These are phyloP conservation scores for Agelastica alni DNA, from an alignment of 2,888 invertebrate species.

Conservation along the genomic window DNA sequence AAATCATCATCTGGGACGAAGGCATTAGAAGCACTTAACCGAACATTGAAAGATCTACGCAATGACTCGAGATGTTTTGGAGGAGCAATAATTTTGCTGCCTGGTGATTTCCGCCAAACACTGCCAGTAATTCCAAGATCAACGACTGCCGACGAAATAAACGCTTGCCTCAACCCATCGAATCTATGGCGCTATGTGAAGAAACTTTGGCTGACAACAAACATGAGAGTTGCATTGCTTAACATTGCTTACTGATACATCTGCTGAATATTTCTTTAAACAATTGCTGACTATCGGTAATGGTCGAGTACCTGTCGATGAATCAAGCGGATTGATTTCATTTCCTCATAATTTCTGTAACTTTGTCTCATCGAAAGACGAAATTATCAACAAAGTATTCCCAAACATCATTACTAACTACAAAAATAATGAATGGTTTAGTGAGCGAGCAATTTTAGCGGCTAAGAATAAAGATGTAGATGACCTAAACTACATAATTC, in stretches of 20 bases:
- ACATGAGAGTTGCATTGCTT: slow-evolving; percentile 5
- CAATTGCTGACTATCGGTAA: slow-evolving; percentile 49
- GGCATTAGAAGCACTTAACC: slow-evolving; percentile 2
- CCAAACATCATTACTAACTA: not conserved
- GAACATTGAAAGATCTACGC: not conserved
- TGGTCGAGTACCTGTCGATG: slow-evolving; percentile 39
- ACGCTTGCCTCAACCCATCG: slow-evolving; percentile 34
- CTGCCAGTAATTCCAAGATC: slow-evolving; percentile 39
- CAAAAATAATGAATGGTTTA: not conserved
- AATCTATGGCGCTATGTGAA: slow-evolving; percentile 39
- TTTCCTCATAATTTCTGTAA: not conserved
- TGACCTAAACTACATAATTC: too few relatives aligned
- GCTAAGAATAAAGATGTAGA: not conserved
- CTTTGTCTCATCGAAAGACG: not conserved
- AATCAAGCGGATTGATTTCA: not conserved
- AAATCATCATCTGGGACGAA: slow-evolving; percentile 6
- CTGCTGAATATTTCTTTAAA: slow-evolving; percentile 45
- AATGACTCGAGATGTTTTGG: not conserved
- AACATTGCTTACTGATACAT: slow-evolving; percentile 23
- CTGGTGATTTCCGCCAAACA: slow-evolving; percentile 11
- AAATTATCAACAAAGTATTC: not conserved
- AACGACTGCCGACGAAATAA: not conserved
- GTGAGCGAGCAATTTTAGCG: too few relatives aligned
- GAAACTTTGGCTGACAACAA: slow-evolving; percentile 17
- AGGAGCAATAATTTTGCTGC: slow-evolving; percentile 1